Evolutionary conservation across 2,888 invertebrate genomes (phyloP).

Genomic region (Lasius fuliginosus): DNA sequence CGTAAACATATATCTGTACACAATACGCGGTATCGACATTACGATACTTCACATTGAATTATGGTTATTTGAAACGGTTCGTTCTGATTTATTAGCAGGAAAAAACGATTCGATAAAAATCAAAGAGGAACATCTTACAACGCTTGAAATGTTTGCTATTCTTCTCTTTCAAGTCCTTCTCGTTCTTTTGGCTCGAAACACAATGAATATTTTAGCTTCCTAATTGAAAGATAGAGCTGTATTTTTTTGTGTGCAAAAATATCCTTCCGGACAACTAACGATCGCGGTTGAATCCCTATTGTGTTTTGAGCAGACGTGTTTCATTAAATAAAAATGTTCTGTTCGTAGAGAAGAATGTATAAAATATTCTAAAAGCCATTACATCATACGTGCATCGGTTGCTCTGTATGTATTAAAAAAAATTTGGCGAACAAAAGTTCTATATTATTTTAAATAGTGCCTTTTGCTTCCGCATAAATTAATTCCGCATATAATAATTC

Average conservation of each 20-base stretch:
- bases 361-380: neutral
- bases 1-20: neutral
- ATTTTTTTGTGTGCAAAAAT: neutral
- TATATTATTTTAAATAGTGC: neutral
- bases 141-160: neutral
- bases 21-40: neutral
- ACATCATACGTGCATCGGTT: no score
- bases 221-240: conserved; percentile 3
- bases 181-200: neutral
- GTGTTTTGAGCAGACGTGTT: neutral
- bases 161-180: neutral
- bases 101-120: neutral
- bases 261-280: neutral
- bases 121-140: neutral
- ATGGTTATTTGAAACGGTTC: neutral
- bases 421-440: neutral
- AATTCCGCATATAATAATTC: neutral
- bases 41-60: neutral
- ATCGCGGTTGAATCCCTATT: neutral
- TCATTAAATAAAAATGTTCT: neutral
- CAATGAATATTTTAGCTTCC: conserved; percentile 5
- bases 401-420: neutral
- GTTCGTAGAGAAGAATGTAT: neutral
- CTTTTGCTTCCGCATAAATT: neutral
- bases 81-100: conserved; percentile 18